Conservation (phyloP, 2,888 invertebrate genomes). For the Mythimna loreyi region DNA sequence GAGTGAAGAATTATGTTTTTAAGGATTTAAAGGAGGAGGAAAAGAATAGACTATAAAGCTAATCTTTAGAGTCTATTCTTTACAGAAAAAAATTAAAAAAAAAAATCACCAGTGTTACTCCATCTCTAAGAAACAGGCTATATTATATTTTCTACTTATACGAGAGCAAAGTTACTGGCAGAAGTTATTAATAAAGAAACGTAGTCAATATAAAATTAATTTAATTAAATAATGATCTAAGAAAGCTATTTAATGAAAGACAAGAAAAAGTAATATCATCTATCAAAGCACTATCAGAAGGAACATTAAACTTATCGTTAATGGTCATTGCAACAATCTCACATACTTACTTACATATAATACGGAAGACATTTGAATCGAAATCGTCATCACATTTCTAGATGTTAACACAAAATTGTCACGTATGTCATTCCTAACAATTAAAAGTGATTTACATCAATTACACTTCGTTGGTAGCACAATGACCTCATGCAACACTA, state of each 20-base stretch:
- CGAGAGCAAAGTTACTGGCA: too few relatives aligned
- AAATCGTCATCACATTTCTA: conserved; percentile 33
- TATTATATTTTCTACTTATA: too few relatives aligned
- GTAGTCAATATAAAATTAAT: background rate
- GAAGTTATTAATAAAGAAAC: background rate
- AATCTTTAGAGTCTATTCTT: too few relatives aligned
- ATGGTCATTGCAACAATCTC: background rate
- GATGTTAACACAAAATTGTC: conserved; percentile 25
- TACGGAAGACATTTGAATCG: conserved; percentile 5
- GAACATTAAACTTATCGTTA: background rate
- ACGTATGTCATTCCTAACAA: conserved; percentile 42
- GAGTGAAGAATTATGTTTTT: too few relatives aligned
- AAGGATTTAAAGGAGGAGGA: too few relatives aligned
- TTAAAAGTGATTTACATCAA: conserved; percentile 62
- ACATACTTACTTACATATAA: conserved; percentile 3
- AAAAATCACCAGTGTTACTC: too few relatives aligned
- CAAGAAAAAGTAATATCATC: background rate
- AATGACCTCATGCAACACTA: conserved; percentile 45
- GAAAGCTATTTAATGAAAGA: background rate
- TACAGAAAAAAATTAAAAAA: too few relatives aligned
- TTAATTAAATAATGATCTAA: background rate
- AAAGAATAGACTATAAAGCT: too few relatives aligned
- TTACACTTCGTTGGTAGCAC: conserved; percentile 44
- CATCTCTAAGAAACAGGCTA: too few relatives aligned
- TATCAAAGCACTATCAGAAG: background rate